Evolutionary conservation across 2,113 vertebrate genomes (phyloP).

Genomic region (Phainopepla nitens): DNA sequence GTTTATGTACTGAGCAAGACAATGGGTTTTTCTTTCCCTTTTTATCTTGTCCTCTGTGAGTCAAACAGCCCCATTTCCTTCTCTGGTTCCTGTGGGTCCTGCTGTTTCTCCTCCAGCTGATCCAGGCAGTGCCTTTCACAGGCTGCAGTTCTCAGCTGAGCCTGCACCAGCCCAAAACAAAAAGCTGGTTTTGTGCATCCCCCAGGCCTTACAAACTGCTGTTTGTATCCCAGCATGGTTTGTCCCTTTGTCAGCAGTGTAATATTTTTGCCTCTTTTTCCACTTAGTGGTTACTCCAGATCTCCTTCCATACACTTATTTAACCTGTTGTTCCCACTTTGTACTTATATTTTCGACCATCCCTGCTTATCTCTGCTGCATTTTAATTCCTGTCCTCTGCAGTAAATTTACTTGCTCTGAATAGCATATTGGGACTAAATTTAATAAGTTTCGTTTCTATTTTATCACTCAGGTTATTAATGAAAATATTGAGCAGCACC

Average conservation of each 20-base stretch:
- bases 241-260: not conserved
- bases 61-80: not conserved
- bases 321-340: not conserved
- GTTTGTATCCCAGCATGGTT: not conserved
- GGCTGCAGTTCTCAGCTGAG: not conserved
- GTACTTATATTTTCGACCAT: not conserved
- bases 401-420: not conserved
- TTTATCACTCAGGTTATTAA: not conserved
- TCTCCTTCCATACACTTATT: not conserved
- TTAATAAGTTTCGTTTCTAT: not conserved
- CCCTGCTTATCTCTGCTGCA: not conserved
- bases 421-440: not conserved
- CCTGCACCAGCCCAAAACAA: not conserved
- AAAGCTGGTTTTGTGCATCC: not conserved
- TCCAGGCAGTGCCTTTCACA: not conserved
- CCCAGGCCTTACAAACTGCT: not conserved
- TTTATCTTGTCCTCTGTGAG: not conserved
- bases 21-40: not conserved
- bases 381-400: not conserved
- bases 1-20: not conserved
- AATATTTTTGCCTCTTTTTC: not conserved
- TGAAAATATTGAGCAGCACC: not conserved
- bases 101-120: not conserved
- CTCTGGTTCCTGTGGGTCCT: not conserved
- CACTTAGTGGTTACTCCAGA: not conserved